These are phyloP conservation scores for Drosophila nigromelanica DNA, from an alignment of 1,140 invertebrate species.

Conservation along the genomic window DNA sequence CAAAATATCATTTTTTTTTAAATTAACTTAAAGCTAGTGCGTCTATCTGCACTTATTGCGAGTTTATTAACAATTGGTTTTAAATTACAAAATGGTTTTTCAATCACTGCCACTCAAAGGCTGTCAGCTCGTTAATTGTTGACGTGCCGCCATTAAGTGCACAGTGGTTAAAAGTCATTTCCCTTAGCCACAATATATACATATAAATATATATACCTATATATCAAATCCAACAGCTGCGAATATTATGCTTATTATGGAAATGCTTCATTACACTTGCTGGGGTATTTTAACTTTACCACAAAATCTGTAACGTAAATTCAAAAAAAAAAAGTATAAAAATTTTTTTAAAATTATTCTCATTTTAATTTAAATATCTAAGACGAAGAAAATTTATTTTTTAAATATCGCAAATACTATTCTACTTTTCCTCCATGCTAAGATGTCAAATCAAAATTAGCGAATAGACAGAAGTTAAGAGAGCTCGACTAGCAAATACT, in stretches of 20 bases:
- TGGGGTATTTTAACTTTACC: neutral
- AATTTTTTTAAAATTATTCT: no score
- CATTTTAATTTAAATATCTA: no score
- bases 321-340: neutral
- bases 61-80: conserved; percentile 65
- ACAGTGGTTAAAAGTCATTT: conserved; percentile 28
- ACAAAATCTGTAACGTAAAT: neutral
- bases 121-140: conserved; percentile 34
- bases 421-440: neutral
- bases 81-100: conserved; percentile 45
- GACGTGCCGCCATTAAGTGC: conserved; percentile 57
- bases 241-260: neutral
- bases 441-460: neutral
- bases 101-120: conserved; percentile 25
- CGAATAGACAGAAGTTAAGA: neutral
- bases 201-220: neutral
- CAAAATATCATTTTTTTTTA: conserved; percentile 1
- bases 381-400: no score
- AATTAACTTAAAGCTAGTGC: conserved; percentile 23
- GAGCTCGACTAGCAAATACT: neutral
- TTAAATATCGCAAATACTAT: no score
- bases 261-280: neutral
- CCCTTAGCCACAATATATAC: no score
- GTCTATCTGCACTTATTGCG: conserved; percentile 14
- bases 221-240: no score